phyloP scores from a whole-genome alignment of 2,113 vertebrate species.

The Setophaga coronata region DNA sequence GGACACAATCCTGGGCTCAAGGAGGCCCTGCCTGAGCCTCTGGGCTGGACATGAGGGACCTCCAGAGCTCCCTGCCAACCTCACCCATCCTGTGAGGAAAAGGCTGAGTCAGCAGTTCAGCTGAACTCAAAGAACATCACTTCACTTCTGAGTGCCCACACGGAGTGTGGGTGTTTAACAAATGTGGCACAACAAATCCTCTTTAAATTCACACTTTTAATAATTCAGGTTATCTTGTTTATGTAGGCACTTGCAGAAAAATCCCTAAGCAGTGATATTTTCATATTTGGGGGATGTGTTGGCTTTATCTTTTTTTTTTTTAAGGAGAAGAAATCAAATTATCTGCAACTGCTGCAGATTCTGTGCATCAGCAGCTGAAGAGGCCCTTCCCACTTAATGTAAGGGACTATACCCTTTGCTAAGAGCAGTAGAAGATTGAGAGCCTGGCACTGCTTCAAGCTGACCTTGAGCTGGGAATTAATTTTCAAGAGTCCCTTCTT shows the following conservation, averaged over 20 bases:
- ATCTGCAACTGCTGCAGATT: background rate
- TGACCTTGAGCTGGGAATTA: background rate
- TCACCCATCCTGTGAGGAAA: background rate
- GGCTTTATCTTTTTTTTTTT: background rate
- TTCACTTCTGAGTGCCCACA: background rate
- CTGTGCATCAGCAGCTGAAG: background rate
- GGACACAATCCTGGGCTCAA: background rate
- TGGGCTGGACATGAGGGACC: background rate
- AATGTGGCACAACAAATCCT: constrained; percentile 35
- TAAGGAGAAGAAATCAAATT: background rate
- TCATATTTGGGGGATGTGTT: background rate
- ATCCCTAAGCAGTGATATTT: background rate
- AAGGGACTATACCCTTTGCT: background rate
- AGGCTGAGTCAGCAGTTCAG: background rate
- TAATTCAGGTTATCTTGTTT: background rate
- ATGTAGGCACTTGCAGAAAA: background rate
- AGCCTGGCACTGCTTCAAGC: background rate
- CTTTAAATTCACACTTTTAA: constrained; percentile 12
- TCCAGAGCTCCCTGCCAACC: background rate
- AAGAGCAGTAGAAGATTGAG: background rate
- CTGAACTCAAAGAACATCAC: background rate
- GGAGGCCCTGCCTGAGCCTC: background rate
- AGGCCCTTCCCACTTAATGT: background rate
- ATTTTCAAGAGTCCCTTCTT: background rate
- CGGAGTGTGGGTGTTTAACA: background rate